Evolutionary conservation across 2,888 invertebrate species (phyloP).

Genomic region (Beris morrisii): DNA sequence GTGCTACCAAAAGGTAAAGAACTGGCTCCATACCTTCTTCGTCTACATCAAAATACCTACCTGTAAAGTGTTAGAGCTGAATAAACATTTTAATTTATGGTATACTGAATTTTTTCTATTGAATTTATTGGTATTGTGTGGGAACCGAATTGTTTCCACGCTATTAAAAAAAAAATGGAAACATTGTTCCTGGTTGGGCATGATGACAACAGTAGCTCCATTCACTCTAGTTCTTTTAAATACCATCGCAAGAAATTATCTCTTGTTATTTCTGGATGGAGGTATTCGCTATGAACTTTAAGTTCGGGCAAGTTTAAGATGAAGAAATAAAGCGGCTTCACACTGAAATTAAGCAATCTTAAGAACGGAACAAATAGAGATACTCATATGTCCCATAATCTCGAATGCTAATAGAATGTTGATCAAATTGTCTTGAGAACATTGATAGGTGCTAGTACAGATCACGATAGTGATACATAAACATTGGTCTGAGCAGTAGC

Average conservation of each 20-base stretch:
- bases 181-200: slow-evolving; percentile 22
- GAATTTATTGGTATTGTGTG: slow-evolving; percentile 30
- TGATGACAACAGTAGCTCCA: slow-evolving; percentile 21
- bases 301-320: too few relatives aligned
- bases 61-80: slow-evolving; percentile 23
- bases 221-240: slow-evolving; percentile 21
- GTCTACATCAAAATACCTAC: background rate
- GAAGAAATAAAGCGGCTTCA: too few relatives aligned
- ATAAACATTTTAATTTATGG: slow-evolving; percentile 33
- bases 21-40: background rate
- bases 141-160: slow-evolving; percentile 32
- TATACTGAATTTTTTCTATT: slow-evolving; percentile 26
- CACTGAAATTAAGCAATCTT: too few relatives aligned
- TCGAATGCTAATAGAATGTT: too few relatives aligned
- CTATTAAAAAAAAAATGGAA: slow-evolving; percentile 9
- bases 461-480: too few relatives aligned
- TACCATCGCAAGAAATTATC: slow-evolving; percentile 12
- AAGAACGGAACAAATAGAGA: too few relatives aligned
- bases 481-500: too few relatives aligned
- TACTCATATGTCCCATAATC: too few relatives aligned
- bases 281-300: too few relatives aligned
- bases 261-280: too few relatives aligned
- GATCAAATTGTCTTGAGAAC: too few relatives aligned
- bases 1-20: slow-evolving; percentile 4
- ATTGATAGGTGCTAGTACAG: too few relatives aligned